Conservation (phyloP, 1,140 invertebrate species). For the Monomorium pharaonis region DNA sequence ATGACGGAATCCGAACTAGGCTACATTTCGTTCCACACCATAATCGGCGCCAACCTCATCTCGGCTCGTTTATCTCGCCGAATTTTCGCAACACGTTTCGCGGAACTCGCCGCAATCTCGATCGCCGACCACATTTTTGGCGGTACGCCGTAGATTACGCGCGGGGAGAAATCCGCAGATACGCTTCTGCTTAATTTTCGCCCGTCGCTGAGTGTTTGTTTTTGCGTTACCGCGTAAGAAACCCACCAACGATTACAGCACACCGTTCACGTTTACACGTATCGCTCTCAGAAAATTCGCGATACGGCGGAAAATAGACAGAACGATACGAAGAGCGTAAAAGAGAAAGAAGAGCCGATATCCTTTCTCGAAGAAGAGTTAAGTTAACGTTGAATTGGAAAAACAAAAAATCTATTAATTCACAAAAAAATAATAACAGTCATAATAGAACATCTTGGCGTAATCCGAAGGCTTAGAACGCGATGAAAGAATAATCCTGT, state of each 20-base stretch:
- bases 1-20: neutral
- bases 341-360: neutral
- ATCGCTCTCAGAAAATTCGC: neutral
- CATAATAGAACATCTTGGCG: neutral
- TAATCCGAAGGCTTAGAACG: neutral
- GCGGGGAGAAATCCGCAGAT: conserved; percentile 1
- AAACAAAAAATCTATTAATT: conserved; percentile 1
- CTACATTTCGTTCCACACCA: neutral
- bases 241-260: neutral
- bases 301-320: neutral
- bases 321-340: neutral
- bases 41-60: neutral
- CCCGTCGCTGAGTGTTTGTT: neutral
- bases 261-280: neutral
- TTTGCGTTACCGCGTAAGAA: neutral
- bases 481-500: neutral
- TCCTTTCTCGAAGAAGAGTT: neutral
- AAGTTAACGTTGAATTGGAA: neutral
- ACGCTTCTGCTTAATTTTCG: conserved; percentile 12
- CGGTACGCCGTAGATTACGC: neutral
- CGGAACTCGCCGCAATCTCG: neutral
- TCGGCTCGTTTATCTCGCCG: neutral
- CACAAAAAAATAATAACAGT: neutral
- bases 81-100: neutral
- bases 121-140: conserved; percentile 2